phyloP scores from a whole-genome alignment of 2,113 vertebrate species.

The Ifrita kowaldi region DNA sequence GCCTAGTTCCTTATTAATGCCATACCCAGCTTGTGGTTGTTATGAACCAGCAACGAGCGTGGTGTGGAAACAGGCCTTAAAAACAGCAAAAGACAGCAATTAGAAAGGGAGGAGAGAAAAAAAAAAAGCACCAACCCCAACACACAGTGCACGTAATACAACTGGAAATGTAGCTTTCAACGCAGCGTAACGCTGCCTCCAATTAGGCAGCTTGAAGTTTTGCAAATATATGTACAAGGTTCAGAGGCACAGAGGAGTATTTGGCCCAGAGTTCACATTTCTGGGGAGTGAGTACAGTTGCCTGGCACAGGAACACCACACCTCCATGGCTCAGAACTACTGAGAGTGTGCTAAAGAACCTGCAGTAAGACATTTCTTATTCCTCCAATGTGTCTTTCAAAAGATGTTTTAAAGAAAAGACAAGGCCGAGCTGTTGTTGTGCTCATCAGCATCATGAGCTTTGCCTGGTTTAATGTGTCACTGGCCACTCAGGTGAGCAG shows the following conservation, averaged over 20 bases:
- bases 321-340: background rate
- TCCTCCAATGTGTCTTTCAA: background rate
- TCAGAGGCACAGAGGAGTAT: background rate
- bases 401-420: background rate
- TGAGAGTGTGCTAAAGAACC: fast-evolving
- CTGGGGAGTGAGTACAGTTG: background rate
- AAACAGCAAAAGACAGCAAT: constrained; percentile 28
- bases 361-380: background rate
- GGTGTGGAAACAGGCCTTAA: constrained; percentile 25
- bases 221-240: constrained; percentile 34
- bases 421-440: background rate
- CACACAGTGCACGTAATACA: background rate
- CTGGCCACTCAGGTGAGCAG: background rate
- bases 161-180: constrained; percentile 38
- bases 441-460: background rate
- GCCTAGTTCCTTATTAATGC: constrained; percentile 48
- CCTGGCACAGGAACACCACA: background rate
- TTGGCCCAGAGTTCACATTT: constrained; percentile 15
- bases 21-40: constrained; percentile 4
- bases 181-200: background rate
- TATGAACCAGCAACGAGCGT: background rate
- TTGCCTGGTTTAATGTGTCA: background rate
- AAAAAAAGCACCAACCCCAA: background rate
- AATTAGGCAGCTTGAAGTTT: background rate
- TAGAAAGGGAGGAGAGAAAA: background rate